phyloP scores from a whole-genome alignment of 64 coral and sea anemone species.

The Cladopsammia gracilis region DNA sequence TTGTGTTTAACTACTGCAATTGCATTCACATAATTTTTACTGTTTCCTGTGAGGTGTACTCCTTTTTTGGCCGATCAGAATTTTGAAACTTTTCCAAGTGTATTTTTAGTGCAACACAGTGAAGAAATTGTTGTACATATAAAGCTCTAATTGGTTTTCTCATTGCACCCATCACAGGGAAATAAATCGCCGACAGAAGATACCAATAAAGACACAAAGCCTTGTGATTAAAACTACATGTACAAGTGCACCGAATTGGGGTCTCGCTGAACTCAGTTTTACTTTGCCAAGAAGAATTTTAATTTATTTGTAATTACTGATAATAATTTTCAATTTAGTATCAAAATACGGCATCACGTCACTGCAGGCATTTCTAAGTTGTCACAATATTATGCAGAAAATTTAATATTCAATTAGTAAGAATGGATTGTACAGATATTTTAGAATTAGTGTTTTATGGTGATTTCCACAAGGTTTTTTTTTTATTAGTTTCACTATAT shows the following conservation, averaged over 20 bases:
- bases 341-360: constrained; percentile 10
- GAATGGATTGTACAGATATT: no score
- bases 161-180: constrained; percentile 23
- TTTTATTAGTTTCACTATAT: no score
- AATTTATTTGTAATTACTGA: constrained; percentile 4
- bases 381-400: neutral
- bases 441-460: no score
- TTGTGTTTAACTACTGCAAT: no score
- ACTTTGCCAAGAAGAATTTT: constrained; percentile 10
- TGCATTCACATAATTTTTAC: no score
- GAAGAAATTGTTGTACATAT: neutral
- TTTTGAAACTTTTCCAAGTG: neutral
- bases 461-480: no score
- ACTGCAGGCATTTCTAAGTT: neutral
- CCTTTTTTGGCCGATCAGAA: no score
- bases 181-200: neutral
- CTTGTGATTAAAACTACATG: neutral
- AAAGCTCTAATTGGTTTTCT: constrained; percentile 30
- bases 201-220: neutral
- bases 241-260: neutral
- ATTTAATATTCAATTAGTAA: neutral
- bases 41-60: no score
- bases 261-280: neutral
- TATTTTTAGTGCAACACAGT: neutral
- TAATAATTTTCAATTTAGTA: neutral